Base-by-base conservation (phyloP, 1,140 invertebrate genomes). In the Subanguina moxae region DNA sequence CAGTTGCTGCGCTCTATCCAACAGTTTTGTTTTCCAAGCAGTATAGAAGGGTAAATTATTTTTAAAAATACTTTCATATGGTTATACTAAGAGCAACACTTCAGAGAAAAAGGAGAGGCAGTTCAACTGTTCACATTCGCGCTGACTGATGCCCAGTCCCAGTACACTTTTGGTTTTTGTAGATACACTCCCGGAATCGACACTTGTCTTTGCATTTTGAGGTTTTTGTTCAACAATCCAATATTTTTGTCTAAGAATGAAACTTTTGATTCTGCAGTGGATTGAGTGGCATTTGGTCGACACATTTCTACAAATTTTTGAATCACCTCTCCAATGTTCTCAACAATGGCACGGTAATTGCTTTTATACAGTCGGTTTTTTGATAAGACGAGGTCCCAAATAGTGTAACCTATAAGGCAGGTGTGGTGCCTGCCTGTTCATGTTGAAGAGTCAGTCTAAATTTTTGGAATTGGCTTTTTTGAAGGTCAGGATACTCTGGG, bases 111-210 rank as follows among this genome's bases (percentile, higher is more conserved):
- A n/a, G 42, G 62, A 27, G 77, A 79, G 13, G 76, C 77, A 23
- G 78, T 78, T 9, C 77, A 78, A 71, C 57, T 78, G n/a, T 78
- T 78, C 57, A 72, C 70, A 52, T 78, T 78, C 57, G 77, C 72
- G 15, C 64, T 78, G 17, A 78, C 77, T 1, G 77, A 78, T 30
- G 68, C 64, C 1, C 65, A 75, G 7, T 68, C 68, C 0, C 62
- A 68, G 25, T 76, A 76, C 59, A 77, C 77, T 3, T 78, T 78
- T 59, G 77, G 74, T 42, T 78, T 70, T 59, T 79, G 77, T 46
- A 48, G 77, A 59, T 77, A 67, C 38, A 80, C 77, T 17, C 77
- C 77, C 1, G 57, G 68, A 19, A 72, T 59, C 42, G 78, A 78
- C 52, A 77, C 75, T 1, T 78, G 76, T 64, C 63, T 78, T 11